phyloP scores from a whole-genome alignment of 1,140 invertebrate species.

The Lanistes nyassanus region DNA sequence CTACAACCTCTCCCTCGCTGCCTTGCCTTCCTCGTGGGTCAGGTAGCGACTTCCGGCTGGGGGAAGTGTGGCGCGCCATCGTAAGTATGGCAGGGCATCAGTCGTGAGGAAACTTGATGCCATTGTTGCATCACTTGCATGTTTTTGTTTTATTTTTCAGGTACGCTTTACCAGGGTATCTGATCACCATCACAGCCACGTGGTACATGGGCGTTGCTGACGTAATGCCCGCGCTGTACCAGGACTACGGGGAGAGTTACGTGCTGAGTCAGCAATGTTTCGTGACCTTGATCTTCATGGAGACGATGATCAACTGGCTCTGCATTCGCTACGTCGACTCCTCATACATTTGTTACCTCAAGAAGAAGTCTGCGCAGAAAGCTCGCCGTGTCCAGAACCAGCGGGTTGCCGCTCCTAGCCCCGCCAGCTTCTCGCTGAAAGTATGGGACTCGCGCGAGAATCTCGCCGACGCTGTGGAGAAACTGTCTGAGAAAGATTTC shows the following conservation, averaged over 20 bases:
- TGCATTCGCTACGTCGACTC: slow-evolving; percentile 43
- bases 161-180: slow-evolving; percentile 23
- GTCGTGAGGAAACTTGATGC: too few species aligned
- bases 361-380: slow-evolving; percentile 1
- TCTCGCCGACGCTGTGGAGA: not conserved
- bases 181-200: slow-evolving; percentile 30
- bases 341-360: slow-evolving; percentile 29
- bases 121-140: not conserved
- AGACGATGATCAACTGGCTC: slow-evolving; percentile 44
- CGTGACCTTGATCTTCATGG: slow-evolving; percentile 32
- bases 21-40: too few species aligned
- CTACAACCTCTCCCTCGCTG: too few species aligned
- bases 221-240: slow-evolving; percentile 35
- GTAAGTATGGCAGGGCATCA: too few species aligned
- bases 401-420: not conserved
- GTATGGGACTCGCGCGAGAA: not conserved
- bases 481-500: not conserved
- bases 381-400: not conserved
- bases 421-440: too few species aligned
- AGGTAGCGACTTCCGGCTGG: too few species aligned
- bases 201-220: slow-evolving; percentile 30
- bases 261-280: slow-evolving; percentile 25
- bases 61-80: too few species aligned
- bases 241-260: not conserved
- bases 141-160: not conserved